phyloP scores from a whole-genome alignment of 2,888 invertebrate genomes.

The Drosophila rubida region DNA sequence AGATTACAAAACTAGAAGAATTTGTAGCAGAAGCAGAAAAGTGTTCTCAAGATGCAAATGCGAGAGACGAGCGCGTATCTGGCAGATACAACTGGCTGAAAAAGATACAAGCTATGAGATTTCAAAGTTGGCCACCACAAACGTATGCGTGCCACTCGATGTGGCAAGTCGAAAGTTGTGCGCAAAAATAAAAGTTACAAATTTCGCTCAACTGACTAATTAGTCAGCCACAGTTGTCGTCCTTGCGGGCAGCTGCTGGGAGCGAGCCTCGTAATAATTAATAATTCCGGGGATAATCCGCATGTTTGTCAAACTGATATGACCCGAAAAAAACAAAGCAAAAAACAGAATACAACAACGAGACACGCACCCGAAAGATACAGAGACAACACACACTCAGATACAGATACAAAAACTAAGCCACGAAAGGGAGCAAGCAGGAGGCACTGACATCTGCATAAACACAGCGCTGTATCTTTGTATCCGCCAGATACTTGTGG shows the following conservation, averaged over 20 bases:
- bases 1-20: slow-evolving; percentile 46
- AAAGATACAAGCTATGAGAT: neutral
- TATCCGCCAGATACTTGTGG: slow-evolving; percentile 18
- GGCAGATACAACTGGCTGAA: neutral
- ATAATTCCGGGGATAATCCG: slow-evolving; percentile 79
- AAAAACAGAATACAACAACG: slow-evolving; percentile 20
- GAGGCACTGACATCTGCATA: slow-evolving; percentile 63
- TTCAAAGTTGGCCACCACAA: neutral
- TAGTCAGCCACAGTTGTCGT: slow-evolving; percentile 49
- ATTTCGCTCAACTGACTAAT: slow-evolving; percentile 46
- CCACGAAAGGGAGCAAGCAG: slow-evolving; percentile 1
- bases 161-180: neutral
- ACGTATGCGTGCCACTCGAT: slow-evolving; percentile 6
- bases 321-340: slow-evolving; percentile 55
- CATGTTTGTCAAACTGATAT: slow-evolving; percentile 79
- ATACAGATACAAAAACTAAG: slow-evolving; percentile 23
- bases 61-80: neutral
- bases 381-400: slow-evolving; percentile 17
- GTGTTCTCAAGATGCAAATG: slow-evolving; percentile 11
- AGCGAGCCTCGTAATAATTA: slow-evolving; percentile 70
- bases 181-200: slow-evolving; percentile 33
- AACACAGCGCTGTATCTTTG: slow-evolving; percentile 36
- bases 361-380: slow-evolving; percentile 40
- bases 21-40: slow-evolving; percentile 14
- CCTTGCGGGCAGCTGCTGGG: slow-evolving; percentile 64